phyloP scores from a whole-genome alignment of 2,888 invertebrate genomes.

The Thymelicus lineola region DNA sequence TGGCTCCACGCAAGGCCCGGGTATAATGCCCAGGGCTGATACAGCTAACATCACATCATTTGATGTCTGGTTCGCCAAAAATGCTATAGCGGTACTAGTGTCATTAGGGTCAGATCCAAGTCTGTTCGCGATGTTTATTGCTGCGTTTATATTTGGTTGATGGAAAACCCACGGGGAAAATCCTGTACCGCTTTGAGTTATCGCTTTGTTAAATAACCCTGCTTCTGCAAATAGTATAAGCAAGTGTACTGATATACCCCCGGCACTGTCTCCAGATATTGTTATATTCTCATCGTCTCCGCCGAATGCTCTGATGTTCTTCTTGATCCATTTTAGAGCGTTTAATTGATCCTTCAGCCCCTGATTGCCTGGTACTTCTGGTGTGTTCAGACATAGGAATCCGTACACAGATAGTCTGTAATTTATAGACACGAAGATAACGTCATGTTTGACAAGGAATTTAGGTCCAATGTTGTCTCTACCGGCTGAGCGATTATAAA shows the following conservation, averaged over 20 bases:
- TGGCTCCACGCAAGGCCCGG: slow-evolving; percentile 58
- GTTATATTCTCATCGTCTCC: slow-evolving; percentile 41
- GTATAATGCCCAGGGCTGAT: slow-evolving; percentile 44
- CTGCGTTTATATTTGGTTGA: slow-evolving; percentile 49
- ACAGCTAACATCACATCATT: slow-evolving; percentile 51
- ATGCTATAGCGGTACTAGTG: slow-evolving; percentile 53
- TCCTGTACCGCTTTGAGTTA: slow-evolving; percentile 60
- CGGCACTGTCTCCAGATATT: slow-evolving; percentile 1
- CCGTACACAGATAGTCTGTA: slow-evolving; percentile 56
- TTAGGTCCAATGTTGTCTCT: slow-evolving; percentile 50
- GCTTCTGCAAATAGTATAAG: neutral
- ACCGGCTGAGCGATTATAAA: slow-evolving; percentile 55
- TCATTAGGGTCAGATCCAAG: slow-evolving; percentile 55
- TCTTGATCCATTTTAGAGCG: slow-evolving; percentile 50
- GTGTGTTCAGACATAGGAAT: slow-evolving; percentile 54
- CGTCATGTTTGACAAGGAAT: slow-evolving; percentile 53
- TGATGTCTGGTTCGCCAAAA: slow-evolving; percentile 49
- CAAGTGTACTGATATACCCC: slow-evolving; percentile 17
- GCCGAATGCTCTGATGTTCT: slow-evolving; percentile 49
- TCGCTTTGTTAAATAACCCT: slow-evolving; percentile 35
- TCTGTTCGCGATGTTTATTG: slow-evolving; percentile 53
- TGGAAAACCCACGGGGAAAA: slow-evolving; percentile 46
- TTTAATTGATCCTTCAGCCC: slow-evolving; percentile 46
- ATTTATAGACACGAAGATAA: slow-evolving; percentile 65
- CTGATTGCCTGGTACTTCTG: slow-evolving; percentile 51